A percentile compares a stretch with the other conserved stretches of the same genome.
These are phyloP conservation scores for Nymphalis urticae DNA, from an alignment of 2,888 invertebrate species.

Conservation along the genomic window DNA sequence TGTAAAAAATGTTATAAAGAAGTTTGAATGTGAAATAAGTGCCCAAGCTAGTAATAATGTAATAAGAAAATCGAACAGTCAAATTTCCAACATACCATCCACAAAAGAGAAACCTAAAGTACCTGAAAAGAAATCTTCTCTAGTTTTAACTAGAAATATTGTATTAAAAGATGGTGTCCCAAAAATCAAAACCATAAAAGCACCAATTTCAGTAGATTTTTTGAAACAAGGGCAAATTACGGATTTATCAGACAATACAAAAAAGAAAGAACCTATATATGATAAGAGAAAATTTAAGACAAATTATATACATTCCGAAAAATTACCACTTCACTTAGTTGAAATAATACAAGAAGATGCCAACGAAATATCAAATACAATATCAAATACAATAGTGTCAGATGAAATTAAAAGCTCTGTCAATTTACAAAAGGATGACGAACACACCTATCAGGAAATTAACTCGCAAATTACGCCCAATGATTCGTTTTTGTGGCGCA, in stretches of 20 bases:
- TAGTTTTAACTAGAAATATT: slow-evolving; percentile 78
- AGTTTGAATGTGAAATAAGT: slow-evolving; percentile 75
- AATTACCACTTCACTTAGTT: slow-evolving; percentile 68
- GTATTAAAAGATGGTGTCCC: slow-evolving; percentile 78
- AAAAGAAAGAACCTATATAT: slow-evolving; percentile 68
- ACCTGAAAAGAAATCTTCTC: slow-evolving; percentile 82
- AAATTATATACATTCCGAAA: slow-evolving; percentile 73
- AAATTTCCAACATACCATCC: slow-evolving; percentile 52
- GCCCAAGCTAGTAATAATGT: slow-evolving; percentile 62
- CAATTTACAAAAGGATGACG: slow-evolving; percentile 32
- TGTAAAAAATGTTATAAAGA: slow-evolving; percentile 74
- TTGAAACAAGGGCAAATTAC: slow-evolving; percentile 46
- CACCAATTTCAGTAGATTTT: slow-evolving; percentile 47
- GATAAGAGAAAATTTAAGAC: slow-evolving; percentile 74
- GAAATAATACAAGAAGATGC: slow-evolving; percentile 76
- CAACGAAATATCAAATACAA: slow-evolving; percentile 51
- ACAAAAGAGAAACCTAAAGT: slow-evolving; percentile 81
- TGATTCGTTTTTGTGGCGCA: slow-evolving; percentile 84
- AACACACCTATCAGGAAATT: slow-evolving; percentile 54
- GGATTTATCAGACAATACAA: slow-evolving; percentile 41
- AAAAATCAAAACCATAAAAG: slow-evolving; percentile 76
- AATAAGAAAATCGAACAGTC: slow-evolving; percentile 63
- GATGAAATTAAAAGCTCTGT: slow-evolving; percentile 27
- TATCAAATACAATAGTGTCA: slow-evolving; percentile 34
- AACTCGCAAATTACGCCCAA: slow-evolving; percentile 80